A percentile compares a stretch with the other conserved stretches of the same genome.
These are phyloP conservation scores for Calyptommatus sinebrachiatus DNA, from an alignment of 2,113 vertebrate genomes.

Conservation along the genomic window DNA sequence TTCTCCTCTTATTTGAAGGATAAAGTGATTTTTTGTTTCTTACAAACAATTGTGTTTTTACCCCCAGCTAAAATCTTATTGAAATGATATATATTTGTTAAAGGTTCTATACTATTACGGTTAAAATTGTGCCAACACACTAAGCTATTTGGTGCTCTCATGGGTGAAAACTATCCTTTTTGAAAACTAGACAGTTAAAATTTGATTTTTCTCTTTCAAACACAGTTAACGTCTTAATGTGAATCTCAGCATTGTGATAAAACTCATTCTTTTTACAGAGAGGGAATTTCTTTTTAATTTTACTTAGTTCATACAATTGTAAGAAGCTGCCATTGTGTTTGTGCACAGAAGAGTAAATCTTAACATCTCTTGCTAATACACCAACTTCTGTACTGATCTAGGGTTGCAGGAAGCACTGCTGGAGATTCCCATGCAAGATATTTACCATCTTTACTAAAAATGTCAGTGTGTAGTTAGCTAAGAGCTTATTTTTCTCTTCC, in stretches of 20 bases:
- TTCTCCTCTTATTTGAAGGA: background rate
- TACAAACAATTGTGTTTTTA: background rate
- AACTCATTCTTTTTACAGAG: background rate
- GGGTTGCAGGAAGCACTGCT: background rate
- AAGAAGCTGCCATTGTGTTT: background rate
- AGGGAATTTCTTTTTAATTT: background rate
- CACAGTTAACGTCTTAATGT: background rate
- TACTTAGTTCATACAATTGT: background rate
- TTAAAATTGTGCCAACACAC: background rate
- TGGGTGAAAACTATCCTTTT: background rate
- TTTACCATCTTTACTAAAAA: background rate
- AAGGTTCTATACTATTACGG: background rate
- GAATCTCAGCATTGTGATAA: background rate
- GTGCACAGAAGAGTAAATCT: background rate
- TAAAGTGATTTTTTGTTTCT: background rate
- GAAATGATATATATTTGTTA: background rate
- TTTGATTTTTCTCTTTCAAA: conserved; percentile 4
- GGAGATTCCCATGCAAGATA: background rate
- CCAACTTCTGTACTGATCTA: background rate
- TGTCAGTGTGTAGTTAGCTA: background rate
- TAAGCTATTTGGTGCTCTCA: background rate
- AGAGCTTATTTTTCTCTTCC: background rate
- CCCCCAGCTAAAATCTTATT: background rate
- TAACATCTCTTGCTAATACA: no score
- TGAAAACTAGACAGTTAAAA: background rate